phyloP scores from a whole-genome alignment of 1,140 invertebrate species.

The Danaus plexippus region DNA sequence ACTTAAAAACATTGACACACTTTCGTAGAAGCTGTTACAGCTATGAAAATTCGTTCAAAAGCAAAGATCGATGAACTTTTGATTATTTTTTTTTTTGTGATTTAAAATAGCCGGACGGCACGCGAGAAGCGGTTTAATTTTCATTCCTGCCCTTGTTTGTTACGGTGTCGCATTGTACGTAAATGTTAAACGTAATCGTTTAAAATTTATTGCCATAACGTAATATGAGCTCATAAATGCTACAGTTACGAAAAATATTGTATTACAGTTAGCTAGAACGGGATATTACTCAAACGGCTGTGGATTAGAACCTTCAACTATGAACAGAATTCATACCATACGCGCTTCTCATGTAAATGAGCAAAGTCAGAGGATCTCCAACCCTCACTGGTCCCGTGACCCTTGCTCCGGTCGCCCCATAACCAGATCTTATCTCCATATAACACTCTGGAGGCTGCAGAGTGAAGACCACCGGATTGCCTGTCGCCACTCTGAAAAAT shows the following conservation, averaged over 20 bases:
- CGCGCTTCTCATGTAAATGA: slow-evolving; percentile 95
- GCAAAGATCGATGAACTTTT: slow-evolving; percentile 34
- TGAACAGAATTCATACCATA: slow-evolving; percentile 76
- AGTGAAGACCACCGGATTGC: slow-evolving; percentile 94
- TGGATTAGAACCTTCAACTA: too few relatives aligned
- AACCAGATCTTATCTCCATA: slow-evolving; percentile 94
- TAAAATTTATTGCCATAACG: slow-evolving; percentile 12
- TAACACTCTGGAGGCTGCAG: slow-evolving; percentile 94
- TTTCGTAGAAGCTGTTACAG: slow-evolving; percentile 22
- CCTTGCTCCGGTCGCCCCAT: slow-evolving; percentile 85
- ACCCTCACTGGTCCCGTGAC: slow-evolving; percentile 91
- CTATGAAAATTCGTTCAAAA: slow-evolving; percentile 22
- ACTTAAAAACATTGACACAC: slow-evolving; percentile 33
- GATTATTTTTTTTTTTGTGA: slow-evolving; percentile 14
- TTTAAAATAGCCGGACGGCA: slow-evolving; percentile 30
- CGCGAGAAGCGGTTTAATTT: slow-evolving; percentile 36
- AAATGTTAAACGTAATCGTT: slow-evolving; percentile 16
- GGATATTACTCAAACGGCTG: too few relatives aligned
- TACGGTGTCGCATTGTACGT: slow-evolving; percentile 19
- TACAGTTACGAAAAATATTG: slow-evolving; percentile 1
- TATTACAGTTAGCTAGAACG: too few relatives aligned
- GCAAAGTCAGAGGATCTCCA: slow-evolving; percentile 91
- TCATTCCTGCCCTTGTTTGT: slow-evolving; percentile 39
- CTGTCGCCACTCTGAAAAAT: slow-evolving; percentile 85
- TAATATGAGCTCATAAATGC: background rate